Conservation (phyloP, 2,888 invertebrate genomes). For the Morpho achilles region DNA sequence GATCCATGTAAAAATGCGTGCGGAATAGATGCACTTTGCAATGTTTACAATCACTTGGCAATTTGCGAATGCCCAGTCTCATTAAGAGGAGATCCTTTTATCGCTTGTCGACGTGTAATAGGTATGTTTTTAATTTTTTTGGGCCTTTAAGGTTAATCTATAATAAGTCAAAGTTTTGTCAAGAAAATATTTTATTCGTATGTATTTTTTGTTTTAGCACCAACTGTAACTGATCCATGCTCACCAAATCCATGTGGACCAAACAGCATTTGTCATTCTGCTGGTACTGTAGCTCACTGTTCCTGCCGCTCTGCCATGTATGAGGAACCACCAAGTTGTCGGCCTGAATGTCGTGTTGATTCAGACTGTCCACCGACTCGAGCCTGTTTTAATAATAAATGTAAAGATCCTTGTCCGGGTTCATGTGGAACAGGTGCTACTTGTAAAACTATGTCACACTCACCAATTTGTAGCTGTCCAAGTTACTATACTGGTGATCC, state of each 20-base stretch:
- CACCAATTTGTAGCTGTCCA: slow-evolving; percentile 87
- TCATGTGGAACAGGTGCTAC: slow-evolving; percentile 86
- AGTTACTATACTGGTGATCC: slow-evolving; percentile 86
- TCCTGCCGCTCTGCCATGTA: slow-evolving; percentile 84
- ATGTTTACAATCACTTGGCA: slow-evolving; percentile 87
- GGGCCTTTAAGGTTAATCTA: no score
- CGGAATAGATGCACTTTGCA: slow-evolving; percentile 84
- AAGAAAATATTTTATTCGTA: no score
- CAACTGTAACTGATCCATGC: slow-evolving; percentile 75
- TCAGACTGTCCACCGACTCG: slow-evolving; percentile 81
- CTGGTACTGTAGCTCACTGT: slow-evolving; percentile 83
- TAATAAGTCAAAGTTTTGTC: no score
- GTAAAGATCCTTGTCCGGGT: slow-evolving; percentile 86
- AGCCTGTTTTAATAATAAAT: slow-evolving; percentile 83
- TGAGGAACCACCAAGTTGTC: slow-evolving; percentile 86
- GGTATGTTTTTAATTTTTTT: slow-evolving; percentile 36
- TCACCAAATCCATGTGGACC: slow-evolving; percentile 85
- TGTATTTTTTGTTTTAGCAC: slow-evolving; percentile 34
- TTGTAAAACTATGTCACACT: slow-evolving; percentile 86
- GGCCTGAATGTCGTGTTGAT: slow-evolving; percentile 87
- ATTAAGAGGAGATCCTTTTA: slow-evolving; percentile 89
- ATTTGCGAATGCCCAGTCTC: slow-evolving; percentile 86
- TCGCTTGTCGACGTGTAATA: slow-evolving; percentile 80
- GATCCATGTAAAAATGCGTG: slow-evolving; percentile 87
- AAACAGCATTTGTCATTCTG: slow-evolving; percentile 84